Evolutionary conservation across 92 coral and sea anemone genomes (phyloP), one percentile per base, ranked within the genome.

Genomic region (Palythoa heliodiscus): DNA sequence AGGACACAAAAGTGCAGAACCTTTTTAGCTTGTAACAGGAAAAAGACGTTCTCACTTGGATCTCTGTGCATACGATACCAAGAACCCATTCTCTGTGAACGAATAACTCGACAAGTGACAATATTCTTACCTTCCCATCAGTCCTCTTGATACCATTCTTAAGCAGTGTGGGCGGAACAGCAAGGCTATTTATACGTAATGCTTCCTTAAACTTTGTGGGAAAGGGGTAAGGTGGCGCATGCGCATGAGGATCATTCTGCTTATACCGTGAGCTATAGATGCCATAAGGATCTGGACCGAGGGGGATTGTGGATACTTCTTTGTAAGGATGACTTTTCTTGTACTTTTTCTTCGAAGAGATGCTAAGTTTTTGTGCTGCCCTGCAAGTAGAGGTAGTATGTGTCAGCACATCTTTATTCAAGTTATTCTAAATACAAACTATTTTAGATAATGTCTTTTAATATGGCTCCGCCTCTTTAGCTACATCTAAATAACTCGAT

Each of bases 101-200:
- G 5, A 67, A 22, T 4, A 25, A 69, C 4, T 25, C 16, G 8
- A 63, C 69, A 19, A n/a, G 69, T 63, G 25, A 63, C 20, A n/a
- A 19, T 63, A 4, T 78, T 54, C 89, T 20, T 75, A 96, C 98
- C 92, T 97, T 97, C 50, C 99, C 99, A 82, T 93, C 99, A 1
- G 95, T 91, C 43, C 99, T 88, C 73, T 97, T 96, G 11, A 93
- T 89, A n/a, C 90, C 82, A 63, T 88, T 90, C 85, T 97, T 97
- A 11, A 95, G 93, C 73, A 97, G 92, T 52, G 97, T 93, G 1
- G 99, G 98, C 23, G 99, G 99, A 20, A 92, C 93, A 16, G 98
- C 92, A 43, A 97, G 97, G 80, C 94, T 92, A 58, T 97, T 93
- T 52, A 90, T 66, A 15, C 98, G 93, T 25, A 97, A 73, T 29